Evolutionary conservation across 2,888 invertebrate species (phyloP).

Genomic region (Diaperis boleti): DNA sequence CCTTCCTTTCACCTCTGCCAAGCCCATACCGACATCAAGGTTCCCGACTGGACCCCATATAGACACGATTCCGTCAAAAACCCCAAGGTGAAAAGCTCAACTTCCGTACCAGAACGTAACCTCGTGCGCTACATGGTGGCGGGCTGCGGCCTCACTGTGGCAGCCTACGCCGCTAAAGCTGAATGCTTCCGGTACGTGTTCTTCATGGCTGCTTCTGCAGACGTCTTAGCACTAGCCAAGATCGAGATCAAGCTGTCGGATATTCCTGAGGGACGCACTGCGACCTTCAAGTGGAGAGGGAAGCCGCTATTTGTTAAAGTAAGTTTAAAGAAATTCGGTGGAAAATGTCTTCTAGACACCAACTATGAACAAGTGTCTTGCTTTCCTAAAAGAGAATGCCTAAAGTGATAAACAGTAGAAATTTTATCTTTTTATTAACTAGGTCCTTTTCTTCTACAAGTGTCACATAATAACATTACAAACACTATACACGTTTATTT

Average conservation of each 20-base stretch:
- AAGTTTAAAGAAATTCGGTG: too few species aligned
- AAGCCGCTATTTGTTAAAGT: conserved; percentile 87
- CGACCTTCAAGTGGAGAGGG: conserved; percentile 80
- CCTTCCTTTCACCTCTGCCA: neutral
- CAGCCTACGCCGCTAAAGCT: conserved; percentile 74
- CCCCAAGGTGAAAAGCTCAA: conserved; percentile 67
- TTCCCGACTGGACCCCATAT: conserved; percentile 89
- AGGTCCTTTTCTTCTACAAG: too few species aligned
- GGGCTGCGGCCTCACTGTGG: conserved; percentile 73
- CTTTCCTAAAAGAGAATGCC: too few species aligned
- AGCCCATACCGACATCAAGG: conserved; percentile 59
- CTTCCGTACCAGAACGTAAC: conserved; percentile 73
- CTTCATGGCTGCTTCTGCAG: conserved; percentile 77
- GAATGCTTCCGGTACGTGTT: conserved; percentile 70
- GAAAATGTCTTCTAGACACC: too few species aligned
- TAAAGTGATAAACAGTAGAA: too few species aligned
- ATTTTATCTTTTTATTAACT: too few species aligned
- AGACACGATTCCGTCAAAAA: conserved; percentile 76
- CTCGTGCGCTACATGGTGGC: conserved; percentile 83
- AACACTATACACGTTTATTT: too few species aligned
- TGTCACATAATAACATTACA: too few species aligned
- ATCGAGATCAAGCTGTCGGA: conserved; percentile 80
- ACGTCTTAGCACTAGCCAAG: conserved; percentile 81
- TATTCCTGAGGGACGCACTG: conserved; percentile 75
- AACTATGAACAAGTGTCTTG: too few species aligned